Conservation (phyloP, 2,797 vertebrate genomes). For the Thalassophryne amazonica region DNA sequence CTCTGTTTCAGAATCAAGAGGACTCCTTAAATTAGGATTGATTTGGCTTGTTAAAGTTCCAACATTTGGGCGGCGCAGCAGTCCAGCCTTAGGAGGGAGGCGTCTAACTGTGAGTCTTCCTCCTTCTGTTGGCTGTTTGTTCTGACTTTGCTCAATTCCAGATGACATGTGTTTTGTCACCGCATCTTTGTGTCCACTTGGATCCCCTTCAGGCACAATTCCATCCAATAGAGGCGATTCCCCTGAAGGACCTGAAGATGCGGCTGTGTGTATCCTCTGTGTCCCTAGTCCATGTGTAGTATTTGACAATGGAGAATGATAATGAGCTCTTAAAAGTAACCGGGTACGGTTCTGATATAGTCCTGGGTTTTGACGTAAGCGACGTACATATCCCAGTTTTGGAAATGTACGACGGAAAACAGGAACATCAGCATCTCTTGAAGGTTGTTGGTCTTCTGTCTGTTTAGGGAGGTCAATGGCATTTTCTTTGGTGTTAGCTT, state of each 20-base stretch:
- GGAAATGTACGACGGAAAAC: background rate
- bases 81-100: background rate
- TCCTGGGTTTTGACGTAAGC: background rate
- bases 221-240: conserved; percentile 2
- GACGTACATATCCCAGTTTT: conserved; percentile 15
- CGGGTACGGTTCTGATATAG: conserved; percentile 33
- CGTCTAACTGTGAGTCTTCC: background rate
- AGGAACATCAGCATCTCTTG: background rate
- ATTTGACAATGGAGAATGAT: background rate
- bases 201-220: background rate
- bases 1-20: background rate
- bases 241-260: conserved; percentile 20
- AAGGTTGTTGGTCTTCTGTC: background rate
- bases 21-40: conserved; percentile 5
- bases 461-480: background rate
- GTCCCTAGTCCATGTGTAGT: background rate
- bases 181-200: background rate
- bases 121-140: conserved; percentile 5
- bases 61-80: conserved; percentile 2
- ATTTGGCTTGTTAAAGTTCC: conserved; percentile 31
- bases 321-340: background rate
- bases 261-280: background rate
- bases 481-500: background rate
- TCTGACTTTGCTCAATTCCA: conserved; percentile 13
- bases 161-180: background rate